phyloP scores from a whole-genome alignment of 2,888 invertebrate species.

The Drosophila pullipes region DNA sequence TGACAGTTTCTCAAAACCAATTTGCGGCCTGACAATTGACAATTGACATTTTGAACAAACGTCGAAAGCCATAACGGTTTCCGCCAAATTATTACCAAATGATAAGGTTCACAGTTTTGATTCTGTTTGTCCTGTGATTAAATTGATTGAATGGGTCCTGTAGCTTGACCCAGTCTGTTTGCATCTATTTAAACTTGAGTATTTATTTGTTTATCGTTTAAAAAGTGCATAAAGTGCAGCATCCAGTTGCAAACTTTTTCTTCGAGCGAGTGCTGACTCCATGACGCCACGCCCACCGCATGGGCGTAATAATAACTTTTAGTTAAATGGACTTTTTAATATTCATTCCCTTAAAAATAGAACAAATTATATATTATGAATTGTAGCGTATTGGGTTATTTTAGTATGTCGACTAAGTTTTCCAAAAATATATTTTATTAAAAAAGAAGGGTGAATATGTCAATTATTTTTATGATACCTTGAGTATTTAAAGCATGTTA shows the following conservation, averaged over 20 bases:
- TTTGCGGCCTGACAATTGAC: slow-evolving; percentile 14
- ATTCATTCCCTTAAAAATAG: not conserved
- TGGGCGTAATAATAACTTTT: slow-evolving; percentile 22
- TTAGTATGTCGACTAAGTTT: not conserved
- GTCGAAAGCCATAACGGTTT: slow-evolving; percentile 7
- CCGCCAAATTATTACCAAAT: slow-evolving; percentile 6
- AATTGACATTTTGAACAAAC: slow-evolving; percentile 1
- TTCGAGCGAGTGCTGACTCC: not conserved
- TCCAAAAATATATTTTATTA: not conserved
- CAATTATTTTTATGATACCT: not conserved
- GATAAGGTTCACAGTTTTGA: not conserved
- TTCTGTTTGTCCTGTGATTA: slow-evolving; percentile 7
- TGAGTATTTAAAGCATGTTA: not conserved
- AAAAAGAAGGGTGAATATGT: not conserved
- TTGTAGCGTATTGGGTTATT: not conserved
- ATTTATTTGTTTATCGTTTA: slow-evolving; percentile 60
- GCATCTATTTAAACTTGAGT: slow-evolving; percentile 30
- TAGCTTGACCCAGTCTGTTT: not conserved
- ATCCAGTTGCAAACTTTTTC: slow-evolving; percentile 4
- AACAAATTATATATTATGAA: not conserved
- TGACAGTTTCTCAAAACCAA: slow-evolving; percentile 1
- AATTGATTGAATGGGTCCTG: slow-evolving; percentile 15
- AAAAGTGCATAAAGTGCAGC: slow-evolving; percentile 38
- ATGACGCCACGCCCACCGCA: not conserved
- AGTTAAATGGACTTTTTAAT: slow-evolving; percentile 23